Evolutionary conservation across 2,797 vertebrate genomes (phyloP).

Genomic region (Pitangus sulphuratus): DNA sequence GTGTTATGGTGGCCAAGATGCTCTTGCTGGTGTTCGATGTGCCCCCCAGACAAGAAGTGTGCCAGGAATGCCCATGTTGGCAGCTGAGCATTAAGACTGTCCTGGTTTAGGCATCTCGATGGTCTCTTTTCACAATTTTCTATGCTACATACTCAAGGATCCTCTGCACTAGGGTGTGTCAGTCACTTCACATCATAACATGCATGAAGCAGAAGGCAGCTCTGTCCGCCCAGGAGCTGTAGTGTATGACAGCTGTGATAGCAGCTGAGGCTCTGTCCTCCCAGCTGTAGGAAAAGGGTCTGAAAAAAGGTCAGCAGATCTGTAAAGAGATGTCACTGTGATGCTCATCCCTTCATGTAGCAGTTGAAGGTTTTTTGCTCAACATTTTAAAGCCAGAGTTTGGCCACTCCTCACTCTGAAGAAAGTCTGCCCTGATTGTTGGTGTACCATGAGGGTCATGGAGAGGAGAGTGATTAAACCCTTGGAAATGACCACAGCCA

Average conservation of each 20-base stretch:
- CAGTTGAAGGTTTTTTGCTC: background rate
- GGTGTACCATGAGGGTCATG: accelerated
- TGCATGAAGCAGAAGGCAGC: background rate
- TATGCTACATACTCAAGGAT: background rate
- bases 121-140: conserved; percentile 14
- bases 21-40: background rate
- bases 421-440: background rate
- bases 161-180: background rate
- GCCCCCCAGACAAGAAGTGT: background rate
- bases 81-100: background rate
- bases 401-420: accelerated
- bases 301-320: conserved; percentile 26
- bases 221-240: background rate
- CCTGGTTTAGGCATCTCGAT: background rate
- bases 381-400: background rate
- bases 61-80: background rate
- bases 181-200: conserved; percentile 16
- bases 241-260: conserved; percentile 11
- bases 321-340: background rate
- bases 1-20: background rate
- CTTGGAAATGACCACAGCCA: background rate
- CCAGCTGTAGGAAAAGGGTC: background rate
- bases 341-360: background rate
- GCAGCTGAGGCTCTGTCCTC: background rate
- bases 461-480: accelerated